A percentile compares a stretch with the other conserved stretches of the same genome.
phyloP scores from a whole-genome alignment of 2,113 vertebrate species.

The Python bivittatus region DNA sequence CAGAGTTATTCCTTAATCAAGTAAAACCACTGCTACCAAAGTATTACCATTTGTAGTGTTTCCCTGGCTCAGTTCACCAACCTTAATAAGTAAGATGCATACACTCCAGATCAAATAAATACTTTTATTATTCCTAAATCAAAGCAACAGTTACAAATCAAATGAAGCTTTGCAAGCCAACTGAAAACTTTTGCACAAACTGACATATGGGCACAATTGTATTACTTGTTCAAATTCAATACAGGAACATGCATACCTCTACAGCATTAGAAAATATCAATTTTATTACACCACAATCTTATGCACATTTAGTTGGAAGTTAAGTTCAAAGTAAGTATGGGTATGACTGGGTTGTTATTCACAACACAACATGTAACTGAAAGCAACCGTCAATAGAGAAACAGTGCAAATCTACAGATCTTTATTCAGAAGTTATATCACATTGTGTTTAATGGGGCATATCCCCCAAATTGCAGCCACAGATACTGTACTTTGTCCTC shows the following conservation, averaged over 20 bases:
- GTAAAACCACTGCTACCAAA: neutral
- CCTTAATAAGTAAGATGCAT: neutral
- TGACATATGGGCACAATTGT: neutral
- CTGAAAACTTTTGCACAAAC: neutral
- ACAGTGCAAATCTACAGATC: neutral
- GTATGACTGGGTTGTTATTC: slow-evolving; percentile 19
- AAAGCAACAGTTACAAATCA: neutral
- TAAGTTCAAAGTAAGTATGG: neutral
- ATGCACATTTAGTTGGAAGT: neutral
- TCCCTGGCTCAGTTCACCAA: neutral
- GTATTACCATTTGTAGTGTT: neutral
- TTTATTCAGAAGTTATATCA: neutral
- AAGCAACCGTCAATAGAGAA: neutral
- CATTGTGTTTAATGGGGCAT: neutral
- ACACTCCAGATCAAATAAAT: neutral
- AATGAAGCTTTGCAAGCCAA: neutral
- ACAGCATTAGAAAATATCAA: neutral
- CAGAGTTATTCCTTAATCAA: neutral
- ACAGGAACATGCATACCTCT: neutral
- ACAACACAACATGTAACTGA: neutral
- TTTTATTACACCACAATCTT: neutral
- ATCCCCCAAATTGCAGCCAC: neutral
- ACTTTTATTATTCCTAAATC: slow-evolving; percentile 23
- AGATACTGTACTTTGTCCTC: neutral
- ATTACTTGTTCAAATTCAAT: neutral